phyloP scores from a whole-genome alignment of 2,113 vertebrate species.

The Chauna torquata region DNA sequence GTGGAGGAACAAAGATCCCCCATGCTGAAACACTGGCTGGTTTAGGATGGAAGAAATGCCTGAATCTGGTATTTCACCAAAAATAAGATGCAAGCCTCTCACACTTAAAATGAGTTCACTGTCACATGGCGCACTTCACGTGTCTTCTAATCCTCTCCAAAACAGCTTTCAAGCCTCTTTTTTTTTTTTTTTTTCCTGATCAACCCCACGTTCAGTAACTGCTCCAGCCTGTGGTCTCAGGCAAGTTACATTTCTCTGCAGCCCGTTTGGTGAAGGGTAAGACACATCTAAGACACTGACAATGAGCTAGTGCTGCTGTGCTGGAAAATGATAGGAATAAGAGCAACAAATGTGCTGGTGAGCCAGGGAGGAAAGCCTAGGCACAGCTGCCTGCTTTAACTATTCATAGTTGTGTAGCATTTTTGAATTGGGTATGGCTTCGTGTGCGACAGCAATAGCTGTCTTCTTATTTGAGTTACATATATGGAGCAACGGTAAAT shows the following conservation, averaged over 20 bases:
- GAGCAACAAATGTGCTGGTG: background rate
- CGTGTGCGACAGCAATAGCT: accelerated
- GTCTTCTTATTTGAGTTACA: background rate
- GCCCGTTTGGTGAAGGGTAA: accelerated
- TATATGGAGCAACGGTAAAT: slow-evolving; percentile 17
- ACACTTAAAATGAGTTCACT: background rate
- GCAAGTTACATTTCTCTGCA: background rate
- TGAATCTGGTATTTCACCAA: background rate
- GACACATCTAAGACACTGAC: background rate
- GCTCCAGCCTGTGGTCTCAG: background rate
- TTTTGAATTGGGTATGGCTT: background rate
- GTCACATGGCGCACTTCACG: background rate
- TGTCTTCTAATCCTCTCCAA: background rate
- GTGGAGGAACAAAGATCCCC: background rate
- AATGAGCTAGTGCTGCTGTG: background rate
- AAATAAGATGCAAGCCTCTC: background rate
- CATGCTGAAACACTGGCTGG: background rate
- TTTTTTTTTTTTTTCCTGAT: background rate
- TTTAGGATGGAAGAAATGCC: background rate
- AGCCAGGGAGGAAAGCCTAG: background rate
- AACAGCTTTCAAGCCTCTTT: background rate
- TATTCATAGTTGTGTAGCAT: background rate
- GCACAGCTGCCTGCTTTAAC: background rate
- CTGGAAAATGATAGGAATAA: background rate
- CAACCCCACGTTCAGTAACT: background rate